Evolutionary conservation across 2,888 invertebrate species (phyloP), one percentile per base, ranked within the genome.

Genomic region (Axea sp.): DNA sequence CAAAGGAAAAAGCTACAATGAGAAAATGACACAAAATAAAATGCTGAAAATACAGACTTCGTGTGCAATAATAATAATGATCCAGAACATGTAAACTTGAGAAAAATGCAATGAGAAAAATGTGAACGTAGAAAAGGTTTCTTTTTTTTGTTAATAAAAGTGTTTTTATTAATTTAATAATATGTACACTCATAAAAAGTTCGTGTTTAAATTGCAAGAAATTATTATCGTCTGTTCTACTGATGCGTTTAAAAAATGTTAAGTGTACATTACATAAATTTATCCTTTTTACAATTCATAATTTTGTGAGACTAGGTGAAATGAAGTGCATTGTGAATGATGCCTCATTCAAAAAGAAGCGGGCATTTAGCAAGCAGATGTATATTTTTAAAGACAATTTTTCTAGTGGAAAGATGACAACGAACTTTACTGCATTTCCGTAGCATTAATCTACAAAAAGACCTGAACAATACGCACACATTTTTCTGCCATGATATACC

Each of bases 371-470:
- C 43, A 33, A 43, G 59, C 59, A 68, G 68, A 59, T 68, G 68
- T 68, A 59, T 51, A 59, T 68, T 68, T 68, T 68, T 59, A 59
- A 68, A 43, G 51, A 59, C 57, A 59, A 51, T 51, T 51, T 68
- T 68, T 51, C 49, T 43, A 3, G 39, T 26, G 24, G 33, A 55
- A 67, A 57, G 39, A 67, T 49, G 67, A 41, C 49, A 57, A 67
- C 64, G 41, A 49, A 57, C 45, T 47, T 62, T 17, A 35, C 47
- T 26, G 47, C 47, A 31, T 22, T 47, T 57, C 41, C 37, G 47
- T 31, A 30, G 31, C 41, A 59, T 49, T 67, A 67, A 67, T 67
- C 57, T 57, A 15, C 49, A 49, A 67, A 67, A 57, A 57, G 57
- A 57, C 57, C 31, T 39, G 35, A 59, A 43, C 49, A 68, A 49